Evolutionary conservation across 2,888 invertebrate species (phyloP).

Genomic region (Agonopterix alstromeriana): DNA sequence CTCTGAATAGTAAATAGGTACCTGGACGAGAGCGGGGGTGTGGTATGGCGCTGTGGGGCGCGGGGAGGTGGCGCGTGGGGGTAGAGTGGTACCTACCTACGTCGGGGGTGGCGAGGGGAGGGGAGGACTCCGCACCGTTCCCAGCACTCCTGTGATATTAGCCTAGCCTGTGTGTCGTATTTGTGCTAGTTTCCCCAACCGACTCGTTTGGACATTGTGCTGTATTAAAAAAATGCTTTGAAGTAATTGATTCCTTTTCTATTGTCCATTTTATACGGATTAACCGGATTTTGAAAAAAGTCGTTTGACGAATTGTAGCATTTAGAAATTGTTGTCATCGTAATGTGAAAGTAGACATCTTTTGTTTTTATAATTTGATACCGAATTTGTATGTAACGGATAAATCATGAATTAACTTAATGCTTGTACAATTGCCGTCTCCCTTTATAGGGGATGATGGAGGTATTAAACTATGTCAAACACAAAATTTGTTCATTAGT

Average conservation of each 20-base stretch:
- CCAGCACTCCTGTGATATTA: constrained; percentile 77
- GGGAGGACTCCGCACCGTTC: constrained; percentile 57
- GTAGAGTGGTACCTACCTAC: constrained; percentile 4
- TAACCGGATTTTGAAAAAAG: constrained; percentile 8
- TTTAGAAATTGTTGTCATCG: constrained; percentile 42
- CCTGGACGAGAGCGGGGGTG: constrained; percentile 32
- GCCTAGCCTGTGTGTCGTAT: constrained; percentile 75
- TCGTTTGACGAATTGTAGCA: constrained; percentile 26
- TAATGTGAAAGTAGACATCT: constrained; percentile 30
- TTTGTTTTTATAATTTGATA: constrained; percentile 46
- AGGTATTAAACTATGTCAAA: constrained; percentile 17
- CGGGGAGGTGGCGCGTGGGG: constrained; percentile 16
- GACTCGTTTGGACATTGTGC: constrained; percentile 60
- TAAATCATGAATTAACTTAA: constrained; percentile 23
- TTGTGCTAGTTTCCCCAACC: constrained; percentile 71
- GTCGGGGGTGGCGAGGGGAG: constrained; percentile 21
- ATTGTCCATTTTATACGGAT: constrained; percentile 41
- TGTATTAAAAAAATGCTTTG: constrained; percentile 51
- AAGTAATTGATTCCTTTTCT: constrained; percentile 47
- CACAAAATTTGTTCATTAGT: constrained; percentile 34
- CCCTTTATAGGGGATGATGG: constrained; percentile 29
- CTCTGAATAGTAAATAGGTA: constrained; percentile 70
- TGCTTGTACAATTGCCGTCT: constrained; percentile 25
- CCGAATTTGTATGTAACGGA: constrained; percentile 48
- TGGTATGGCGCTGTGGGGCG: constrained; percentile 14